Base-by-base conservation (phyloP, 2,797 vertebrate genomes). In the Anguilla megastoma region DNA sequence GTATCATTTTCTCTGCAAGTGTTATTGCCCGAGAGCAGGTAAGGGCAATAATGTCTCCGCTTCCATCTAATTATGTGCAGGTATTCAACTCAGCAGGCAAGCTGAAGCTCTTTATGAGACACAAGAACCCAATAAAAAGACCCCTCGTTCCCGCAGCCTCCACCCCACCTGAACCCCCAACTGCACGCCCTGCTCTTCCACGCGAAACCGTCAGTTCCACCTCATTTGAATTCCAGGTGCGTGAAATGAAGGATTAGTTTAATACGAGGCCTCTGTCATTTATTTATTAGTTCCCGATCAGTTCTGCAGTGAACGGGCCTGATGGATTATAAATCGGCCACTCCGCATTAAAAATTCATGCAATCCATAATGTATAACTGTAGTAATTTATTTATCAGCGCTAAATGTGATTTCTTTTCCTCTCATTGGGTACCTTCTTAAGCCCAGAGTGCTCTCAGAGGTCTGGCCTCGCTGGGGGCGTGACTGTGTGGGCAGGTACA, bases 341-440 rank as follows among this genome's bases (percentile, higher is more conserved):
- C 94, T 93, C 95, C 92, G 93, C 94, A 97, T 98, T 97, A 98
- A 98, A 96, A 96, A 98, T 98, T 98, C 95, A 98, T 97, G 95
- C 90, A 91, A 97, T 96, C 97, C 96, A 97, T 97, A 97, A 98
- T 97, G 96, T 94, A 98, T 96, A 95, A 96, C 21, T 85, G 89
- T 93, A 87, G 92, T 97, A 96, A 97, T 97, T 98, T 98, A 97
- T 97, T 98, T 97, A 98, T 97, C 96, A 97, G 95, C 92, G 95
- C 94, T 95, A 97, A 97, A 94, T 94, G 94, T 95, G 93, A 96
- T 94, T 94, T 95, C 95, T 96, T 93, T 91, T 95, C 93, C 92
- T 95, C 93, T 92, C 93, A 94, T 95, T 94, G 93, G 91, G 91
- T 96, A 91, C 91, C 86, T 56, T 89, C 91, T 90, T 87, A 89